phyloP scores from a whole-genome alignment of 1,140 invertebrate genomes.

The Ips typographus region DNA sequence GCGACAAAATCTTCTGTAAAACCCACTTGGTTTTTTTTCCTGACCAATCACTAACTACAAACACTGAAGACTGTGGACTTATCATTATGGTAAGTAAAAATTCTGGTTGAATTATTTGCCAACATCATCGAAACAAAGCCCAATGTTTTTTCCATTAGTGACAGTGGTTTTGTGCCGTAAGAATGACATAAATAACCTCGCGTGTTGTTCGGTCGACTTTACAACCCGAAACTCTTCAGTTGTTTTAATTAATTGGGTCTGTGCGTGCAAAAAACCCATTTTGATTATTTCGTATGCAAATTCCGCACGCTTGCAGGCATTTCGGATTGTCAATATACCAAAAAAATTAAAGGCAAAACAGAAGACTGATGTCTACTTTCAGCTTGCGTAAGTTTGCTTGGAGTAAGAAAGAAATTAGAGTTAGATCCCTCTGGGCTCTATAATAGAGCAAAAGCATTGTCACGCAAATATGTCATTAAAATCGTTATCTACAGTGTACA shows the following conservation, averaged over 20 bases:
- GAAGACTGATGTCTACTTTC: background rate
- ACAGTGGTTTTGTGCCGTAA: background rate
- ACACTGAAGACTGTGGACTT: background rate
- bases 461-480: conserved; percentile 10
- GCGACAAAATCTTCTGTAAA: background rate
- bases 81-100: too few relatives aligned
- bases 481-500: conserved; percentile 5
- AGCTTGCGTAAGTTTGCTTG: background rate
- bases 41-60: background rate
- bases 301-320: background rate
- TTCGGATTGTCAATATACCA: background rate
- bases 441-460: background rate
- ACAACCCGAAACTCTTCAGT: conserved; percentile 16
- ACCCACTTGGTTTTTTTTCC: background rate
- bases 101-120: background rate
- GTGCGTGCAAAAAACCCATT: conserved; percentile 9
- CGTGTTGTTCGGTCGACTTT: conserved; percentile 9
- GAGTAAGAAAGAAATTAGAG: background rate
- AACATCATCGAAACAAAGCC: background rate
- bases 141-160: background rate
- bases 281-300: conserved; percentile 6
- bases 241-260: conserved; percentile 17
- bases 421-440: background rate
- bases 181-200: conserved; percentile 16
- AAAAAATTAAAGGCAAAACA: background rate